A percentile compares a stretch with the other conserved stretches of the same genome.
These are phyloP conservation scores for Bellardia bayeri DNA, from an alignment of 2,888 invertebrate species.

Conservation along the genomic window DNA sequence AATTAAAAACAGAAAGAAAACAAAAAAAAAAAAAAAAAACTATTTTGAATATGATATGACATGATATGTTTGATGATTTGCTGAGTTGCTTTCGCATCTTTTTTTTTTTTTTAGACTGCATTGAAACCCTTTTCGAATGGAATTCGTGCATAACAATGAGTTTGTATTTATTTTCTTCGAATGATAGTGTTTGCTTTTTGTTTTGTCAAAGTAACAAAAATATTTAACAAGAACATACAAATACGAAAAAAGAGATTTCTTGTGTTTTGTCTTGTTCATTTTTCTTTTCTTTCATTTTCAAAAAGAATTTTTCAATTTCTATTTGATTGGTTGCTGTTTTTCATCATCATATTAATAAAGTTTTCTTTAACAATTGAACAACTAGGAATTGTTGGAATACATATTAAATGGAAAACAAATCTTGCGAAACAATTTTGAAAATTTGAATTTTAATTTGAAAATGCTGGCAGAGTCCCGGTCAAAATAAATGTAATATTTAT, in stretches of 20 bases:
- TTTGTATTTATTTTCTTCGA: constrained; percentile 83
- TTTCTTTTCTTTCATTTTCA: constrained; percentile 61
- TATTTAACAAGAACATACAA: constrained; percentile 84
- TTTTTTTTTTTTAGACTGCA: constrained; percentile 20
- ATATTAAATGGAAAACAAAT: neutral
- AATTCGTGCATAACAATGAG: constrained; percentile 81
- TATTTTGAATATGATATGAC: neutral
- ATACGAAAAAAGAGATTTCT: constrained; percentile 84
- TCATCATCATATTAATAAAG: constrained; percentile 58
- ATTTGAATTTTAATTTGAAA: too few species aligned
- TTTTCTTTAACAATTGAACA: constrained; percentile 59
- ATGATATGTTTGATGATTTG: constrained; percentile 11
- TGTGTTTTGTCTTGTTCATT: constrained; percentile 71
- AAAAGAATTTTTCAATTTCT: constrained; percentile 30
- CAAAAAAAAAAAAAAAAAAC: neutral
- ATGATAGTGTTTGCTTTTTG: constrained; percentile 80
- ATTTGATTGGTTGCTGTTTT: constrained; percentile 63
- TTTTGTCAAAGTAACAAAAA: constrained; percentile 75
- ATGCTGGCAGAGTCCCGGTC: too few species aligned
- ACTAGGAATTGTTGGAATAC: neutral
- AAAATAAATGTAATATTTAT: too few species aligned
- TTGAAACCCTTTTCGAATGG: constrained; percentile 60
- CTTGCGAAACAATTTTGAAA: neutral
- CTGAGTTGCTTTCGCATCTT: neutral
- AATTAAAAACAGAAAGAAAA: neutral